Evolutionary conservation across 30 jellyfish, hydroid and myxozoan species (phyloP).

Genomic region (Nemopilema nomurai): DNA sequence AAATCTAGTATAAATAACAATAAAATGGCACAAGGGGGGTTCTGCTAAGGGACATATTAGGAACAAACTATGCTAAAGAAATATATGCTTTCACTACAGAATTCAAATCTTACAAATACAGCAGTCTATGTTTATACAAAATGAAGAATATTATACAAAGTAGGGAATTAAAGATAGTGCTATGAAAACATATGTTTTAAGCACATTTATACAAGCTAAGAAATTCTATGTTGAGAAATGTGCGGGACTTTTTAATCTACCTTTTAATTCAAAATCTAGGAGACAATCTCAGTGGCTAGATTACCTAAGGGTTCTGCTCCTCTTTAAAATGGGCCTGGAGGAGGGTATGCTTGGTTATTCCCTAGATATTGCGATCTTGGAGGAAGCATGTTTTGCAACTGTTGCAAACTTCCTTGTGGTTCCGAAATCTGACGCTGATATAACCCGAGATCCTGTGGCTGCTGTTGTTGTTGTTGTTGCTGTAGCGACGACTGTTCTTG

Average conservation of each 20-base stretch:
- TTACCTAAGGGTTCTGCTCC: neutral
- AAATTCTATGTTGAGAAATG: too few relatives aligned
- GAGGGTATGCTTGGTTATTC: constrained; percentile 49
- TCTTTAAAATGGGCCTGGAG: constrained; percentile 50
- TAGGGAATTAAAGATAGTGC: neutral
- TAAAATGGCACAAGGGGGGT: too few relatives aligned
- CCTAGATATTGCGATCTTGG: constrained; percentile 60
- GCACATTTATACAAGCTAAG: too few relatives aligned
- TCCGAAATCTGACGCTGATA: constrained; percentile 75
- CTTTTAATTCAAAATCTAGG: neutral
- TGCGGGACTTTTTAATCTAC: too few relatives aligned
- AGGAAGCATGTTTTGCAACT: constrained; percentile 62
- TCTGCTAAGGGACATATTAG: too few relatives aligned
- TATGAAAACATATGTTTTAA: neutral
- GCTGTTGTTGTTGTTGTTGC: constrained; percentile 66
- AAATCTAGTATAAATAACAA: too few relatives aligned
- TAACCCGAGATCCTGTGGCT: constrained; percentile 48
- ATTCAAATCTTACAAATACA: neutral
- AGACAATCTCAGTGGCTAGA: neutral
- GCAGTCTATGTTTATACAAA: neutral
- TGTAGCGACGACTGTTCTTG: constrained; percentile 41
- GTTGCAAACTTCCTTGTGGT: constrained; percentile 73
- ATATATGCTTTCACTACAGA: neutral
- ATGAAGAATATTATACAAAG: neutral
- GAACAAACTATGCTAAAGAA: neutral